Percentiles rank a stretch among this genome's conserved stretches.
Evolutionary conservation across 2,797 vertebrate species (phyloP).

Genomic region (Squalus acanthias): DNA sequence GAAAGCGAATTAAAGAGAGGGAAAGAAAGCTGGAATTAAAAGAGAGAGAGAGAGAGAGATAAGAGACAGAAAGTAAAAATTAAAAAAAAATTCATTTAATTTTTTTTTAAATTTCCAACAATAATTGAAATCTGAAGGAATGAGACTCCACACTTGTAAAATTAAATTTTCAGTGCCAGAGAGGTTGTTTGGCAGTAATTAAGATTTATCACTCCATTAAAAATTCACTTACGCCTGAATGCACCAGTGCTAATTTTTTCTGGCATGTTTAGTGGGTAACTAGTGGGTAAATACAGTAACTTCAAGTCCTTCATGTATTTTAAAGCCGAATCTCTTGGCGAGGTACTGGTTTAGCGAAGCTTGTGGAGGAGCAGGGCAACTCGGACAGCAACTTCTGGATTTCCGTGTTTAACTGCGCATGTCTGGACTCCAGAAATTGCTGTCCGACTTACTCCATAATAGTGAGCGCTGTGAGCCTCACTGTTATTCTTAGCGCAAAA

Average conservation of each 20-base stretch:
- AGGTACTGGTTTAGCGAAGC: neutral
- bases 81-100: too few species aligned
- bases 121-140: too few species aligned
- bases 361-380: neutral
- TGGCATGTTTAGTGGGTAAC: neutral
- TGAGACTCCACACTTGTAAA: too few species aligned
- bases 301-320: neutral
- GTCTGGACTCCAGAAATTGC: too few species aligned
- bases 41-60: too few species aligned
- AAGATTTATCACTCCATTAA: neutral
- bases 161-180: too few species aligned
- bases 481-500: neutral
- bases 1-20: too few species aligned
- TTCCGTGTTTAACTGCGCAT: too few species aligned
- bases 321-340: neutral
- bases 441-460: neutral
- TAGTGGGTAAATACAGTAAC: neutral
- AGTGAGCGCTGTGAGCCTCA: neutral
- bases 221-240: neutral
- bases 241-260: neutral
- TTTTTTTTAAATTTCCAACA: too few species aligned
- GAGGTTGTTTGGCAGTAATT: neutral
- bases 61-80: too few species aligned
- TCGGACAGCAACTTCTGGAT: too few species aligned
- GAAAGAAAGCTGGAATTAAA: too few species aligned